Evolutionary conservation across 2,888 invertebrate species (phyloP).

Genomic region (Ischnura elegans): DNA sequence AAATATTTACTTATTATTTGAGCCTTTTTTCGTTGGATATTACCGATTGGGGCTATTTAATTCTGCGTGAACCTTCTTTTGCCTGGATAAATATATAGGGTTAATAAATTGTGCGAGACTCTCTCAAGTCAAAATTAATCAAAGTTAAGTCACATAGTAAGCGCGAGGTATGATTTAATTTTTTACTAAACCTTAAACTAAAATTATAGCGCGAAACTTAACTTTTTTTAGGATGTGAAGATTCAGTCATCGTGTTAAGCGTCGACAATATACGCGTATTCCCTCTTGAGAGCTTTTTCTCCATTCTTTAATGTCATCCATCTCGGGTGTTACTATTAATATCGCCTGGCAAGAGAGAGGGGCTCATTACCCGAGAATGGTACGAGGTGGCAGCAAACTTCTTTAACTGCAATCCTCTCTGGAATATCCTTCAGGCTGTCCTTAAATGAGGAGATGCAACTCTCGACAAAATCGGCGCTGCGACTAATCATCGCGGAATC

Average conservation of each 20-base stretch:
- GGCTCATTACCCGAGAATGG: background rate
- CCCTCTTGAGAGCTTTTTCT: background rate
- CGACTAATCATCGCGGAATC: background rate
- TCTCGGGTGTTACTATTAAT: slow-evolving; percentile 3
- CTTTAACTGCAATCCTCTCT: background rate
- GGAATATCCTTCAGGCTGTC: background rate
- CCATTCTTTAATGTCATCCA: background rate
- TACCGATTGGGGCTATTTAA: no score
- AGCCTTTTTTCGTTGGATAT: no score
- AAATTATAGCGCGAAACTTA: background rate
- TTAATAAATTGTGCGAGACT: no score
- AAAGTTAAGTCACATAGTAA: no score
- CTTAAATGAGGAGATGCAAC: background rate
- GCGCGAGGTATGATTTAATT: no score
- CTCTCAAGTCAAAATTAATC: no score
- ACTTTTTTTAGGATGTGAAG: background rate
- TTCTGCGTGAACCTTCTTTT: no score
- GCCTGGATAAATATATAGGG: no score
- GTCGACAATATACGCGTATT: background rate
- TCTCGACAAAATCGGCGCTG: background rate
- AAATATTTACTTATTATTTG: no score
- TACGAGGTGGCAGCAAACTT: background rate
- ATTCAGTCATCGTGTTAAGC: background rate
- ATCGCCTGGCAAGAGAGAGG: background rate
- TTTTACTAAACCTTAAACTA: no score